These are phyloP conservation scores for Oscheius sp. DNA, from an alignment of 2,888 invertebrate genomes.

Conservation along the genomic window DNA sequence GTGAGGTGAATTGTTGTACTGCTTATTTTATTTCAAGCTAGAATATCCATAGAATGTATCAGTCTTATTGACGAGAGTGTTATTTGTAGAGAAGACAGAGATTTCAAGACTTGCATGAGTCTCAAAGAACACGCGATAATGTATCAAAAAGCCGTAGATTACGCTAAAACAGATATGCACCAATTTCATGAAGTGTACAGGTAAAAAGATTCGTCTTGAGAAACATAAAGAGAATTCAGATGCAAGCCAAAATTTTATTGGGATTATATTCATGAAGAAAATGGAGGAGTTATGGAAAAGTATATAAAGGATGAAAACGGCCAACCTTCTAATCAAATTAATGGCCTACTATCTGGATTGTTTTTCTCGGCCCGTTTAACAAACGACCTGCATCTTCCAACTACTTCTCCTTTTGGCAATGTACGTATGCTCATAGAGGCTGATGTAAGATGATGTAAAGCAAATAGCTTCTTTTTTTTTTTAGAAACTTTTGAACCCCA, in stretches of 20 bases:
- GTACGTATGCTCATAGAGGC: constrained; percentile 58
- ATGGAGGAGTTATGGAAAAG: constrained; percentile 60
- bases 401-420: constrained; percentile 65
- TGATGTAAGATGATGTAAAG: not conserved
- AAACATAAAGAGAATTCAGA: constrained; percentile 21
- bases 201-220: constrained; percentile 21
- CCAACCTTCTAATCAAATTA: constrained; percentile 63
- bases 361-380: constrained; percentile 69
- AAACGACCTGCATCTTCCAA: constrained; percentile 54
- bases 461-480: not conserved
- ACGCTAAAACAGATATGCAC: constrained; percentile 43
- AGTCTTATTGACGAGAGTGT: not conserved
- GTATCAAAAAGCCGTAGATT: constrained; percentile 38
- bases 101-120: constrained; percentile 44
- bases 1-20: not conserved
- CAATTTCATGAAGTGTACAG: constrained; percentile 49
- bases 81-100: constrained; percentile 27
- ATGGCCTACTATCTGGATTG: constrained; percentile 63
- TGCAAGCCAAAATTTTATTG: constrained; percentile 63
- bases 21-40: too few species aligned
- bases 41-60: constrained; percentile 27
- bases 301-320: constrained; percentile 69
- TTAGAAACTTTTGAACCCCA: constrained; percentile 35
- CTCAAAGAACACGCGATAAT: constrained; percentile 37
- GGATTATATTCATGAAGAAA: constrained; percentile 57